These are phyloP conservation scores for Cephonodes hylas DNA, from an alignment of 2,888 invertebrate species.

Conservation along the genomic window DNA sequence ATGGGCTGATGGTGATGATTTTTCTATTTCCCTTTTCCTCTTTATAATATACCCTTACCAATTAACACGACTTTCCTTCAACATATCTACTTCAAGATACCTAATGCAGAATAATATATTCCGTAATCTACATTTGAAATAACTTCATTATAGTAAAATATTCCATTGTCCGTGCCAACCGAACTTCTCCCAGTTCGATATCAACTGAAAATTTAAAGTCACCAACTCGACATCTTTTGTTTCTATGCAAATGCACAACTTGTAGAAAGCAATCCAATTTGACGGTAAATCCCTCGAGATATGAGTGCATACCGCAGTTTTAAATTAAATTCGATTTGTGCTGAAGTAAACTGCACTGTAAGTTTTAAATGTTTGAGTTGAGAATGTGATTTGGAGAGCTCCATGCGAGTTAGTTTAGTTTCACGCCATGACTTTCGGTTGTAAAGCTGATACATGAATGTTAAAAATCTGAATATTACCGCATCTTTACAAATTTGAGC, in stretches of 20 bases:
- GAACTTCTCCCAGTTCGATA: constrained; percentile 1
- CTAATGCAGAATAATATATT: no score
- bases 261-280: constrained; percentile 73
- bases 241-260: constrained; percentile 70
- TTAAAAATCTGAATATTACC: constrained; percentile 7
- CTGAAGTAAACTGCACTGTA: constrained; percentile 38
- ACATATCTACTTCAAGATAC: no score
- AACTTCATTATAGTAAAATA: not conserved
- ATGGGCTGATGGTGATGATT: no score
- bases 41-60: no score
- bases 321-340: constrained; percentile 58
- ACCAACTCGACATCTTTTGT: constrained; percentile 41
- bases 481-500: constrained; percentile 1
- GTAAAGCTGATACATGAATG: constrained; percentile 20
- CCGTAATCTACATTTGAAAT: not conserved
- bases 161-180: not conserved
- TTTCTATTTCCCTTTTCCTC: no score
- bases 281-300: constrained; percentile 62
- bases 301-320: constrained; percentile 60
- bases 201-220: constrained; percentile 17
- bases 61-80: no score
- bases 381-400: constrained; percentile 14
- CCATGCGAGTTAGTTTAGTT: not conserved
- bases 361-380: constrained; percentile 25
- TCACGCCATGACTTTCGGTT: constrained; percentile 20